Evolutionary conservation across 2,888 invertebrate species (phyloP), one percentile per base, ranked within the genome.

Genomic region (Labia minor): DNA sequence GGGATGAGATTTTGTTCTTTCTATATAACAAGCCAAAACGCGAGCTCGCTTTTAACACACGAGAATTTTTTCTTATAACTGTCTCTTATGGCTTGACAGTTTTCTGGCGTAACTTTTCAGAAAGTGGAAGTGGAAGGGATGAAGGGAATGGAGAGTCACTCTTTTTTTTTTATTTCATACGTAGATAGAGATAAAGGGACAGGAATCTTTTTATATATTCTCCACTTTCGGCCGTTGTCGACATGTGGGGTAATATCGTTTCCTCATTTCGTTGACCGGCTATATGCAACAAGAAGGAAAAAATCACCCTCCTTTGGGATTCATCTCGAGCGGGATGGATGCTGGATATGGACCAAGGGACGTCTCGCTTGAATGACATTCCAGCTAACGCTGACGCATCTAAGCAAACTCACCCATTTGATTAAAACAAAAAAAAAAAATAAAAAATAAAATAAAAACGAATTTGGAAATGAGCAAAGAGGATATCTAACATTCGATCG

Each of bases 1-100:
- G 16, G 49, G 11, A 11, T 33, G 49, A 49, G 49, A 26, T 26
- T 26, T 16, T 14, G 49, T 16, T 16, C 49, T 16, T 16, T 49
- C 16, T 49, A 4, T 14, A 49, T n/a, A 14, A 14, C 14, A 49
- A 14, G 49, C 49, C 14, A 49, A 49, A 49, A 49, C 49, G 49
- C 49, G 49, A 14, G 8, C n/a, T 49, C 49, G 49, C 49, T 49
- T 49, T 49, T 49, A 49, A 49, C 49, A 49, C 49, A 49, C 49
- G 49, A 49, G 49, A 49, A 49, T 49, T 49, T 49, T 49, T 49
- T 49, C 49, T 49, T 49, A 49, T 49, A 49, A 49, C 49, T 49
- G 49, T 49, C 49, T 49, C 49, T 49, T 49, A 49, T 49, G 49
- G 8, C 49, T 49, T 49, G 49, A 49, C 49, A 49, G 49, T 49